These are phyloP conservation scores for Wasmannia auropunctata DNA, from an alignment of 1,140 invertebrate genomes.

Conservation along the genomic window DNA sequence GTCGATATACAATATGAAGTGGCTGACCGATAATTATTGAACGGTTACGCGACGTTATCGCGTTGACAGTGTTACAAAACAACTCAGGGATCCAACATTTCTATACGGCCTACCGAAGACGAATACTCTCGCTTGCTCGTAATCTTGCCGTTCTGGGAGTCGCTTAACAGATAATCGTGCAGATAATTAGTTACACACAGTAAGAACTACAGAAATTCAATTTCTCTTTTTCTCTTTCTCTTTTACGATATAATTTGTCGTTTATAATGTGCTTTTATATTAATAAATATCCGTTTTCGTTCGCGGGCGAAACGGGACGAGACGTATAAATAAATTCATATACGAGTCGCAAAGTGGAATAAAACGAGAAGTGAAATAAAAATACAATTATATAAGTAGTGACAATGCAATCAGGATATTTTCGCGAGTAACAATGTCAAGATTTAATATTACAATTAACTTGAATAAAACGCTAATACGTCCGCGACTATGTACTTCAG, in stretches of 20 bases:
- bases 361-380: not conserved
- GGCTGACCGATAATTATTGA: not conserved
- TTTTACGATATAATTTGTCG: not conserved
- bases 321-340: not conserved
- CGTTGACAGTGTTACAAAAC: not conserved
- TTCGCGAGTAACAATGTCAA: not conserved
- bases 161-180: not conserved
- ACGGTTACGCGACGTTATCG: not conserved
- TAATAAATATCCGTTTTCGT: not conserved
- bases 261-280: not conserved
- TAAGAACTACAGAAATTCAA: not conserved
- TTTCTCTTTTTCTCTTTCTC: not conserved
- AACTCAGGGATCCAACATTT: not conserved
- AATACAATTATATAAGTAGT: not conserved
- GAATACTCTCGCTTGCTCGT: not conserved
- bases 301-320: not conserved
- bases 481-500: slow-evolving; percentile 40
- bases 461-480: not conserved
- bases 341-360: not conserved
- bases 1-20: slow-evolving; percentile 3
- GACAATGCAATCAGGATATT: not conserved
- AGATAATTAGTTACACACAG: slow-evolving; percentile 6
- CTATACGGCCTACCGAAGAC: not conserved
- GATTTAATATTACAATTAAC: not conserved
- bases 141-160: not conserved